Evolutionary conservation across 2,797 vertebrate species (phyloP), one percentile per base, ranked within the genome.

Genomic region (Novumbra hubbsi): DNA sequence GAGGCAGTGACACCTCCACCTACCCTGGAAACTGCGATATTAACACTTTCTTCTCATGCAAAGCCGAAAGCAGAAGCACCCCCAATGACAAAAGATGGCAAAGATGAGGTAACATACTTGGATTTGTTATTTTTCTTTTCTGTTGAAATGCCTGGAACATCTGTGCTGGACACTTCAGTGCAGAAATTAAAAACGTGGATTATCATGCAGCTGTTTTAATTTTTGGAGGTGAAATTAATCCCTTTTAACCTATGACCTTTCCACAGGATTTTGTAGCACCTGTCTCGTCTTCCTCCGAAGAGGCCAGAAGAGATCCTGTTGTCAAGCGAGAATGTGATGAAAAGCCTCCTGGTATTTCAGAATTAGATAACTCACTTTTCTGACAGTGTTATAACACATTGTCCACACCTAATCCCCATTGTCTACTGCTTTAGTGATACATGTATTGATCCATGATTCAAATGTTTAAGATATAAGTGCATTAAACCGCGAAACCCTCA

Each of bases 281-380:
- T 71, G 71, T 79, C n/a, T 73, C 87, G 34, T 81, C 73, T 68
- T 38, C 82, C 4, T 32, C 84, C 52, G 78, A 83, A 72, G 83
- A 82, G 34, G 73, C 73, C 38, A 73, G 48, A 0, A 75, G 83
- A 79, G 80, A 68, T 72, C 78, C 85, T 65, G 75, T 77, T 17
- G 75, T 72, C 34, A 38, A 71, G 32, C 82, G 73, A 45, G 78
- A 78, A 52, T 60, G 72, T 78, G 73, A 84, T 65, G 80, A 83
- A 70, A 86, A 86, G 48, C 74, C 85, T 68, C 21, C 83, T 85
- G 92, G 93, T 94, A 78, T 70, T 49, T 16, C n/a, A 21, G 27
- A 27, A n/a, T 50, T 21, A 5, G 49, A 66, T 34, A 38, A 19
- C 48, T 50, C 0, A 19, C 16, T 52, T 30, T 28, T 52, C 55